A percentile compares a stretch with the other conserved stretches of the same genome.
These are phyloP conservation scores for Phalanger gymnotis DNA, from an alignment of 2,797 vertebrate genomes.

Conservation along the genomic window DNA sequence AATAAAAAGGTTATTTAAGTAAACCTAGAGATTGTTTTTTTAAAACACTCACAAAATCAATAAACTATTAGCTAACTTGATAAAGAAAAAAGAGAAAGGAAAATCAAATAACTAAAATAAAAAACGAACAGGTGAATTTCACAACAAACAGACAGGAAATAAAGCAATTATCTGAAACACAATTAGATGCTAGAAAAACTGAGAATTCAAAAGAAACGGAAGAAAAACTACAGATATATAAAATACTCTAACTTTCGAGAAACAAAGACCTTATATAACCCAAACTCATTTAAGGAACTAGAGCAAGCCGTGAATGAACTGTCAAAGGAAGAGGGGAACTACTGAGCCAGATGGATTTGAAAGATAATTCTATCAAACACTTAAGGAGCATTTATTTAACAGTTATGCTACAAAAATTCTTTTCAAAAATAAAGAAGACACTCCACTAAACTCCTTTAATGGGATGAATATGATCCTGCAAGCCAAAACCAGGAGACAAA, in stretches of 20 bases:
- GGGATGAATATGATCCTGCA: neutral
- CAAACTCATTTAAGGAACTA: neutral
- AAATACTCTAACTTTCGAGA: neutral
- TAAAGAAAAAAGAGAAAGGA: neutral
- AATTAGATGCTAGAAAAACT: neutral
- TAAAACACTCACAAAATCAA: neutral
- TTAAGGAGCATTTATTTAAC: neutral
- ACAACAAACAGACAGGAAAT: neutral
- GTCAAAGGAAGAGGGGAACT: neutral
- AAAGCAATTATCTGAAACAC: neutral
- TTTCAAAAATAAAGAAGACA: neutral
- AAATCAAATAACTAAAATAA: neutral
- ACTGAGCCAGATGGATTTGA: neutral
- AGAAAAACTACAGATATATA: neutral
- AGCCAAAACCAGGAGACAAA: neutral
- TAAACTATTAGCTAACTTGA: neutral
- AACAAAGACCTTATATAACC: neutral
- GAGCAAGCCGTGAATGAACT: neutral
- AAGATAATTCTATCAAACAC: neutral
- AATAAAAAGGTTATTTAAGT: neutral
- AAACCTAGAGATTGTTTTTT: neutral
- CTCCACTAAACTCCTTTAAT: neutral
- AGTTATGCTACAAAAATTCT: neutral
- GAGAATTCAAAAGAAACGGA: neutral
- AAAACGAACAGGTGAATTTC: neutral